Evolutionary conservation across 2,888 invertebrate genomes (phyloP).

Genomic region (Tachina grossa): DNA sequence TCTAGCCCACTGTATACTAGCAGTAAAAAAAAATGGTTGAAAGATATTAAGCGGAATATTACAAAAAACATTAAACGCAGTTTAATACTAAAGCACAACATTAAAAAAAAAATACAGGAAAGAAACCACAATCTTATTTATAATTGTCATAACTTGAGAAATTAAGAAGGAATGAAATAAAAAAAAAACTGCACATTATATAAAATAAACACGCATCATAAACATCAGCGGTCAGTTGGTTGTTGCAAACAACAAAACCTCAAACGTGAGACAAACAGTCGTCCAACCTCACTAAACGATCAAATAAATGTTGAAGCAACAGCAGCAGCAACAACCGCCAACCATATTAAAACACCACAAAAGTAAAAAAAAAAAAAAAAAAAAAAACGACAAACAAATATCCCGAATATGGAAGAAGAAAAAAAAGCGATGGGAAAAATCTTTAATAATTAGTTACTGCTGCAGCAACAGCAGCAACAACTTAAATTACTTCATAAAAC

Average conservation of each 20-base stretch:
- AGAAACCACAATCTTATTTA: slow-evolving; percentile 32
- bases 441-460: slow-evolving; percentile 57
- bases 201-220: slow-evolving; percentile 46
- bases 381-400: slow-evolving; percentile 35
- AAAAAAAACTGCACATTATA: slow-evolving; percentile 15
- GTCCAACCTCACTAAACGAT: slow-evolving; percentile 18
- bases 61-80: slow-evolving; percentile 41
- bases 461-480: slow-evolving; percentile 12
- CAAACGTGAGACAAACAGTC: slow-evolving; percentile 14
- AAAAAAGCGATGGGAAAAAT: slow-evolving; percentile 41
- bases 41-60: slow-evolving; percentile 50
- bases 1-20: slow-evolving; percentile 3
- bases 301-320: slow-evolving; percentile 16
- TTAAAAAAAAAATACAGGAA: slow-evolving; percentile 7
- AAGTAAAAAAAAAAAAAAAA: not conserved
- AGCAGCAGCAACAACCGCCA: slow-evolving; percentile 3
- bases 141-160: slow-evolving; percentile 58
- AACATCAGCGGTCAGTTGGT: slow-evolving; percentile 13
- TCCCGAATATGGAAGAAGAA: slow-evolving; percentile 5
- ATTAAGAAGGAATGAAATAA: slow-evolving; percentile 56
- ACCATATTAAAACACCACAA: slow-evolving; percentile 7
- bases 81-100: slow-evolving; percentile 17
- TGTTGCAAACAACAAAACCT: not conserved
- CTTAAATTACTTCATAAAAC: slow-evolving; percentile 35
- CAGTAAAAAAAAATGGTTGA: not conserved